Percentiles rank a stretch among this genome's conserved stretches.
These are phyloP conservation scores for Chrysogorgia sp. DNA, from an alignment of 92 coral and sea anemone genomes.

Conservation along the genomic window DNA sequence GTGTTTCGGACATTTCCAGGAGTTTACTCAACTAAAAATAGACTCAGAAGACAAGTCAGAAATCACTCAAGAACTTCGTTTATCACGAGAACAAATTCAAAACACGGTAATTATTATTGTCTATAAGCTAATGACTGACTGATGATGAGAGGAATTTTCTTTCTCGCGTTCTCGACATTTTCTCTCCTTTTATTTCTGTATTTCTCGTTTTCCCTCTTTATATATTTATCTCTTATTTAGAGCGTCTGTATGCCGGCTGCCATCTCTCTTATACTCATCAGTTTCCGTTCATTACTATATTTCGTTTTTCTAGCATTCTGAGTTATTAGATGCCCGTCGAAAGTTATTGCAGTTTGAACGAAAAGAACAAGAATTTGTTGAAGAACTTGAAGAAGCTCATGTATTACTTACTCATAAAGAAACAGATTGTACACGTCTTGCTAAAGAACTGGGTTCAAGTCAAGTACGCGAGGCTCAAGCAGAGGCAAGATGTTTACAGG, in stretches of 20 bases:
- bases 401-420: constrained; percentile 82
- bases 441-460: constrained; percentile 95
- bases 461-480: constrained; percentile 99
- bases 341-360: constrained; percentile 81
- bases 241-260: too few species aligned
- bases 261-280: too few species aligned
- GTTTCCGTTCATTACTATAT: too few species aligned
- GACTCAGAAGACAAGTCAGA: constrained; percentile 79
- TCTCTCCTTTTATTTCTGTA: too few species aligned
- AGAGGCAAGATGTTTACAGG: constrained; percentile 94
- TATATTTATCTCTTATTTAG: too few species aligned
- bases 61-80: constrained; percentile 87
- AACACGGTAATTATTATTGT: constrained; percentile 66
- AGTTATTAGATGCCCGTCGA: constrained; percentile 92
- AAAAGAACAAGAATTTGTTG: constrained; percentile 88
- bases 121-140: too few species aligned
- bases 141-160: too few species aligned
- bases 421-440: constrained; percentile 93
- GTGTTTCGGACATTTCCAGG: constrained; percentile 65
- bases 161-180: too few species aligned
- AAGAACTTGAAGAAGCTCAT: constrained; percentile 95
- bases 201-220: too few species aligned
- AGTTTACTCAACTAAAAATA: constrained; percentile 75
- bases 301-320: constrained; percentile 72
- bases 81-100: constrained; percentile 91